Conservation (phyloP, 2,113 vertebrate species). For the Ailurus styani region DNA sequence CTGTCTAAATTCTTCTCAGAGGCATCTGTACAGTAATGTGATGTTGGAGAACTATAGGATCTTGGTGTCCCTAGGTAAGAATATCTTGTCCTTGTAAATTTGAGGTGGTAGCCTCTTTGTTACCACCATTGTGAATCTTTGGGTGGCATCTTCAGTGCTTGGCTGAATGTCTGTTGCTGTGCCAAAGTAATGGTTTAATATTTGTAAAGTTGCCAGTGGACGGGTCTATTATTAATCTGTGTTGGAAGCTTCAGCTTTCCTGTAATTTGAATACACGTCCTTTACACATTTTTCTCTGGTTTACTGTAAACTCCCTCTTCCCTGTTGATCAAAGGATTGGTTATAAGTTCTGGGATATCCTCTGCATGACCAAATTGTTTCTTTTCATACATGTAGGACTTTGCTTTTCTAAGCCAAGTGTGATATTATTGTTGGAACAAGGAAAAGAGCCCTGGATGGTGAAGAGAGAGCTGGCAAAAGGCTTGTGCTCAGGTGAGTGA, state of each 20-base stretch:
- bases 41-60: conserved; percentile 70
- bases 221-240: neutral
- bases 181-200: neutral
- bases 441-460: conserved; percentile 66
- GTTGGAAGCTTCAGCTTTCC: neutral
- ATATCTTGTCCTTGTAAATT: neutral
- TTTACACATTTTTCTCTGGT: neutral
- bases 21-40: conserved; percentile 64
- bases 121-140: neutral
- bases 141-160: neutral
- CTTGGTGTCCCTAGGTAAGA: conserved; percentile 71
- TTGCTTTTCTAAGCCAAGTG: conserved; percentile 69
- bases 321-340: neutral
- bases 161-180: neutral
- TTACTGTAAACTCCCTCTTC: neutral
- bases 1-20: conserved; percentile 67
- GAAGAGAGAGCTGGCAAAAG: conserved; percentile 37
- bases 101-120: neutral
- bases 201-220: neutral
- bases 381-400: conserved; percentile 54
- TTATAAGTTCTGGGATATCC: neutral
- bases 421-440: conserved; percentile 65
- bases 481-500: conserved; percentile 61
- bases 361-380: neutral
- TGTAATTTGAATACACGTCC: neutral